These are phyloP conservation scores for Cololabis saira DNA, from an alignment of 2,113 vertebrate genomes.

Conservation along the genomic window DNA sequence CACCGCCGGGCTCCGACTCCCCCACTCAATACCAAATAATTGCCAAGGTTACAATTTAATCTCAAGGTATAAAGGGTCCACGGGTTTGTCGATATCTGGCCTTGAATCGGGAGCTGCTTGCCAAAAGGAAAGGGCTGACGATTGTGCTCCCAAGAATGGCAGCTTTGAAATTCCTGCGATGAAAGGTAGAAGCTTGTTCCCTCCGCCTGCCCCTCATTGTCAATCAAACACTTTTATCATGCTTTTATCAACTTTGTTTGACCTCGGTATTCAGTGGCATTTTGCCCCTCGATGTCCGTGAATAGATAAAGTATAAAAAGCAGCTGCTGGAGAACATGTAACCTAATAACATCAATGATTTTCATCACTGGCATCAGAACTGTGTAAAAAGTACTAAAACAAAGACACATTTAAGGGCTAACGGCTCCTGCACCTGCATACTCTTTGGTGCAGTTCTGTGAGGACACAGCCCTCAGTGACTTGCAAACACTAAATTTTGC, in stretches of 20 bases:
- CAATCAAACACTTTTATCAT: conserved; percentile 54
- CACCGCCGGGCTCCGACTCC: conserved; percentile 7
- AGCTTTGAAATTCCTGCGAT: conserved; percentile 56
- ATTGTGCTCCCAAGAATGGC: conserved; percentile 26
- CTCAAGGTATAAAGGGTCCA: conserved; percentile 29
- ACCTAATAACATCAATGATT: background rate
- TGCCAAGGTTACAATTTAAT: conserved; percentile 43
- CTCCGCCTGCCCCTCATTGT: conserved; percentile 52
- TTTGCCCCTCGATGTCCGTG: background rate
- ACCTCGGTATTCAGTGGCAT: conserved; percentile 4
- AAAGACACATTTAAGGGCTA: background rate
- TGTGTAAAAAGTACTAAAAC: background rate
- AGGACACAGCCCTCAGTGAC: background rate
- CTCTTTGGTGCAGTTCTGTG: background rate
- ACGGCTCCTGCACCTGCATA: background rate
- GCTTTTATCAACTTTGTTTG: conserved; percentile 32
- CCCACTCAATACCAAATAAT: conserved; percentile 23
- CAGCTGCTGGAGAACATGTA: no score
- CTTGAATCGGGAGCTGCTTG: conserved; percentile 42
- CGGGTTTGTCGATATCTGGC: conserved; percentile 49
- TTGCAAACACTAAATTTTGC: conserved; percentile 17
- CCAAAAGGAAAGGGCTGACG: no score
- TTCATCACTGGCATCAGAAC: background rate
- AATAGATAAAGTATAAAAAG: no score
- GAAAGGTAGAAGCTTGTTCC: conserved; percentile 58